Evolutionary conservation across 2,797 vertebrate genomes (phyloP), one percentile per base, ranked within the genome.

Genomic region (Rhincodon typus): DNA sequence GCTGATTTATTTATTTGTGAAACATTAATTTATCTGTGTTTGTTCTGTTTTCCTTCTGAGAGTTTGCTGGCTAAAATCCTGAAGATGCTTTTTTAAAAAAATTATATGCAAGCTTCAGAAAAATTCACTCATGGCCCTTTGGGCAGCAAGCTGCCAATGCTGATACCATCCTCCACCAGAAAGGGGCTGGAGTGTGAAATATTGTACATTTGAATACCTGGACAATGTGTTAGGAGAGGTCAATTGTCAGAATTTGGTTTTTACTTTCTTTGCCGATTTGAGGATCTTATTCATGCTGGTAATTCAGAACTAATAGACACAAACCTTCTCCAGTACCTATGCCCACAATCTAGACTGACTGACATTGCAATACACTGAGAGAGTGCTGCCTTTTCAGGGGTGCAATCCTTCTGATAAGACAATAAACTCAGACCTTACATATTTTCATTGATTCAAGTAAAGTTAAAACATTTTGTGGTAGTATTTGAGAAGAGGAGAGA

Each of bases 31-130:
- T 90, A 67, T 8, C 90, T 10, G 13, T 69, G 62, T 91, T 91
- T 67, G 88, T 69, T 69, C 90, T 93, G n/a, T 21, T 93, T 69
- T 69, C 90, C n/a, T 46, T 84, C 82, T 46, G 82, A 46, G 82
- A 46, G 42, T 84, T 84, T 84, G 42, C 38, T 84, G 82, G 82
- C 66, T 93, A 66, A 93, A 19, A 7, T 25, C 34, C 66, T 38
- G 57, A 6, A 27, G 88, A n/a, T 38, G 57, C 21, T 42, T 82
- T 38, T 82, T 82, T 4, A 50, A 50, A 38, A n/a, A 38, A 38
- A 38, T 82, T 38, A 15, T 34, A 88, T 34, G 17, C 86, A 88
- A 57, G 34, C 46, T 30, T 88, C 12, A 13, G 46, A 25, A 53
- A 27, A 46, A 88, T 88, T 3, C 3, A 34, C 46, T 88, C 34